Evolutionary conservation across 2,797 vertebrate genomes (phyloP).

Genomic region (Diceros bicornis): DNA sequence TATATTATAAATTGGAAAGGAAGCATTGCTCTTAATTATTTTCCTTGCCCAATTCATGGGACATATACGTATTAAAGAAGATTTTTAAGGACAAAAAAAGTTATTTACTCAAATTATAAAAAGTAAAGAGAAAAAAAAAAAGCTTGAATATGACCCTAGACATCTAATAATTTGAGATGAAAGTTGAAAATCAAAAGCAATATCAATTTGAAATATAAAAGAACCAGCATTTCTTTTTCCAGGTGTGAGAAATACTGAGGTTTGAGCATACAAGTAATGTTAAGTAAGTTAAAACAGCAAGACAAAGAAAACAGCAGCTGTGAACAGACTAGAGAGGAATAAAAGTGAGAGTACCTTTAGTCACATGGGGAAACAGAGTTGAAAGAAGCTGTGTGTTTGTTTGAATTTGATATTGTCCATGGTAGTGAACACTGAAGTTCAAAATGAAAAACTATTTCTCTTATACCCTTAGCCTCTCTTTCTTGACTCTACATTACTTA

Average conservation of each 20-base stretch:
- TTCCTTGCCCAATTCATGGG: background rate
- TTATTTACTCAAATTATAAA: slow-evolving; percentile 56
- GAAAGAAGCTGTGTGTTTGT: slow-evolving; percentile 64
- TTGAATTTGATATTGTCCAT: slow-evolving; percentile 58
- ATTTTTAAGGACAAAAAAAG: slow-evolving; percentile 50
- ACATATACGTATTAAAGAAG: slow-evolving; percentile 27
- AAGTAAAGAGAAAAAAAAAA: background rate
- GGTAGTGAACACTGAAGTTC: background rate
- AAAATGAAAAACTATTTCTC: slow-evolving; percentile 53
- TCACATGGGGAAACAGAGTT: slow-evolving; percentile 74
- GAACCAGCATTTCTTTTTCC: slow-evolving; percentile 52
- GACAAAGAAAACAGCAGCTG: slow-evolving; percentile 77
- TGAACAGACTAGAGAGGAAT: slow-evolving; percentile 74
- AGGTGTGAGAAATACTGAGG: slow-evolving; percentile 64
- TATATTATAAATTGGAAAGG: slow-evolving; percentile 34
- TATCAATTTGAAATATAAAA: slow-evolving; percentile 68
- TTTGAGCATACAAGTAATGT: slow-evolving; percentile 67
- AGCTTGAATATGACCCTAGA: background rate
- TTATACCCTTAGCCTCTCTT: background rate
- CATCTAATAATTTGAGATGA: slow-evolving; percentile 61
- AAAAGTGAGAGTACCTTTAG: slow-evolving; percentile 66
- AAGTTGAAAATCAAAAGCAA: slow-evolving; percentile 70
- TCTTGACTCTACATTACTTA: background rate
- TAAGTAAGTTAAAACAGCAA: slow-evolving; percentile 80
- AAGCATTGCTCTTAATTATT: background rate